Conservation (phyloP, 2,797 vertebrate genomes). For the Sebastes hopkinsi region DNA sequence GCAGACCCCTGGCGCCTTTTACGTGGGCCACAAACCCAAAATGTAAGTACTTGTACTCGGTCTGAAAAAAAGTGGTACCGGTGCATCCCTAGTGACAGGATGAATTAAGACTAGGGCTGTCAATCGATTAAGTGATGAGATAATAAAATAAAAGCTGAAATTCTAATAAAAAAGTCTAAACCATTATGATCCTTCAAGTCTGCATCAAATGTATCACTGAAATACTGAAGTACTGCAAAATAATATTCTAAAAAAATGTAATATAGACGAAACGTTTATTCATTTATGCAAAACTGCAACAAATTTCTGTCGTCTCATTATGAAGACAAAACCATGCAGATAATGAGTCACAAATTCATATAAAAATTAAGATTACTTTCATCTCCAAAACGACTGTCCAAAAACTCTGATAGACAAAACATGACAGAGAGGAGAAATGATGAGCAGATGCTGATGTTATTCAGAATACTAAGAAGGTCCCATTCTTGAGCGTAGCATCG, state of each 20-base stretch:
- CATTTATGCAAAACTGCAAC: not conserved
- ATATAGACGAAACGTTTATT: not conserved
- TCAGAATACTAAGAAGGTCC: constrained; percentile 66
- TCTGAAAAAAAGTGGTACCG: too few relatives aligned
- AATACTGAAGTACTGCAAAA: not conserved
- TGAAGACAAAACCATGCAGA: not conserved
- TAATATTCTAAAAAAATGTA: not conserved
- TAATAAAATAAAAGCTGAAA: not conserved
- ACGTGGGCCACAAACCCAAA: too few relatives aligned
- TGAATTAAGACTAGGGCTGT: not conserved
- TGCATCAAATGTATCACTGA: not conserved
- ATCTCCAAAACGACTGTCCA: constrained; percentile 2
- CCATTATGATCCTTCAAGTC: not conserved
- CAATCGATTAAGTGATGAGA: not conserved
- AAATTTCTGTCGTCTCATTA: not conserved
- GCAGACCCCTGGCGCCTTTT: too few relatives aligned
- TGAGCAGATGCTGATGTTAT: constrained; percentile 60
- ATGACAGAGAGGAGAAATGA: constrained; percentile 46
- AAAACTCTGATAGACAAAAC: constrained; percentile 18
- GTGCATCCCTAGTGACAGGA: not conserved
- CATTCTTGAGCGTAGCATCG: constrained; percentile 62
- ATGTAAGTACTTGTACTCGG: too few relatives aligned
- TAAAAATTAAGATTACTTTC: constrained; percentile 1
- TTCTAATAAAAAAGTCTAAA: not conserved
- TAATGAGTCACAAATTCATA: constrained; percentile 1